Conservation (phyloP, 2,113 vertebrate genomes). For the Tor tambroides region DNA sequence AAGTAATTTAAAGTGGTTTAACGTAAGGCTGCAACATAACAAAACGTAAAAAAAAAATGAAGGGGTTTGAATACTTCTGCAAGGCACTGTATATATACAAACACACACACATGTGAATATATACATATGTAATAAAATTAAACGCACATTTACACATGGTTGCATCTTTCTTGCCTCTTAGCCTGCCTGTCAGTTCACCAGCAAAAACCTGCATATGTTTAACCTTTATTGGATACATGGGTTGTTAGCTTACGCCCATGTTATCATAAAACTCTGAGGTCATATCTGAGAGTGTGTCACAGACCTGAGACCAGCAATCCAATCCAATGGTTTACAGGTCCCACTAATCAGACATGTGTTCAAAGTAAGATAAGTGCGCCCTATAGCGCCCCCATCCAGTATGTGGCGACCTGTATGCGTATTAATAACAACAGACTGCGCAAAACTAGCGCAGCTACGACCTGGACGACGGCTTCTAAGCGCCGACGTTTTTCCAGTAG, state of each 20-base stretch:
- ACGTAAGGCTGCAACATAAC: too few relatives aligned
- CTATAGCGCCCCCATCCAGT: background rate
- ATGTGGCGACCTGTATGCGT: slow-evolving; percentile 12
- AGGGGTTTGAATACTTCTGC: too few relatives aligned
- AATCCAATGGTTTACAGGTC: background rate
- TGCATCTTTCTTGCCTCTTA: too few relatives aligned
- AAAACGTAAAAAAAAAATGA: too few relatives aligned
- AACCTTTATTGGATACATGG: slow-evolving; percentile 5
- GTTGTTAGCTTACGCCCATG: background rate
- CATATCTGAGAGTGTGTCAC: background rate
- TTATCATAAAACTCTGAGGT: background rate
- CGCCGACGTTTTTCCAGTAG: slow-evolving; percentile 56
- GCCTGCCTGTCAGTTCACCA: too few relatives aligned
- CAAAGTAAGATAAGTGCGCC: slow-evolving; percentile 21
- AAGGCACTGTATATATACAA: too few relatives aligned
- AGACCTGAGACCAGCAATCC: background rate
- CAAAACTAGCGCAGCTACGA: slow-evolving; percentile 49
- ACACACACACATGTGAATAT: too few relatives aligned
- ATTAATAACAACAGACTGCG: slow-evolving; percentile 39
- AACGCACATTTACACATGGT: too few relatives aligned
- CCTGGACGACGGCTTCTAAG: slow-evolving; percentile 10
- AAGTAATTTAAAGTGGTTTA: too few relatives aligned
- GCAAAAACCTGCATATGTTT: slow-evolving; percentile 19
- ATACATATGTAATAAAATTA: too few relatives aligned
- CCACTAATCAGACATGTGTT: background rate